These are phyloP conservation scores for Aythya baeri DNA, from an alignment of 2,113 vertebrate species.

Conservation along the genomic window DNA sequence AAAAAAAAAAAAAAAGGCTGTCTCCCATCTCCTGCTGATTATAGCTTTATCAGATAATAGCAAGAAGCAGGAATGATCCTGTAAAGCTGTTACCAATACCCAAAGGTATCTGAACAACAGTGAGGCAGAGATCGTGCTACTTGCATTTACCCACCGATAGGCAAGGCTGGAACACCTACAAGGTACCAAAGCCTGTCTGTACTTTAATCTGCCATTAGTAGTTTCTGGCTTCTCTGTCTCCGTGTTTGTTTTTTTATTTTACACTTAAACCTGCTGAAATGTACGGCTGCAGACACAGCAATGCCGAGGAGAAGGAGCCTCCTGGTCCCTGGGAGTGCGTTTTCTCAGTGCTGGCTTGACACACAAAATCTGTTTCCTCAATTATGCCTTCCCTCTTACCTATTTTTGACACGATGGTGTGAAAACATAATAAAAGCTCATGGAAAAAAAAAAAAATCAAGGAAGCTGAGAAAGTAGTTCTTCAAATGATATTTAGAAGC, in stretches of 20 bases:
- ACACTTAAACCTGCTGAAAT: conserved; percentile 19
- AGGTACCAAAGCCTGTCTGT: neutral
- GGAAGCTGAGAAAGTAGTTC: conserved; percentile 10
- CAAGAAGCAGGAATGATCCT: neutral
- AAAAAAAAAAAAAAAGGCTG: neutral
- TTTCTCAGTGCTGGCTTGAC: conserved; percentile 17
- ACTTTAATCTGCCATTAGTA: neutral
- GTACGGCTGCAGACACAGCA: neutral
- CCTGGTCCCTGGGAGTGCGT: neutral
- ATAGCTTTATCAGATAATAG: conserved; percentile 45
- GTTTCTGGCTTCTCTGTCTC: neutral
- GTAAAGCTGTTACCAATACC: conserved; percentile 5
- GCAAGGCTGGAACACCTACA: neutral
- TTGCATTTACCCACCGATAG: neutral
- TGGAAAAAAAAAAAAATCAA: neutral
- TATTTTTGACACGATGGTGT: neutral
- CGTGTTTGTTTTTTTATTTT: neutral
- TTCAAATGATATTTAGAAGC: neutral
- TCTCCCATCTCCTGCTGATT: conserved; percentile 2
- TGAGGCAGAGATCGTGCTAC: neutral
- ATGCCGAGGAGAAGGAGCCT: conserved; percentile 19
- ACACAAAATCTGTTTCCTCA: conserved; percentile 38
- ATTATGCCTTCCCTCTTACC: conserved; percentile 20
- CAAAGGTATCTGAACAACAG: neutral
- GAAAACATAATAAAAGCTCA: conserved; percentile 32